Conservation (phyloP, 2,888 invertebrate genomes). For the Diabrotica balteata region DNA sequence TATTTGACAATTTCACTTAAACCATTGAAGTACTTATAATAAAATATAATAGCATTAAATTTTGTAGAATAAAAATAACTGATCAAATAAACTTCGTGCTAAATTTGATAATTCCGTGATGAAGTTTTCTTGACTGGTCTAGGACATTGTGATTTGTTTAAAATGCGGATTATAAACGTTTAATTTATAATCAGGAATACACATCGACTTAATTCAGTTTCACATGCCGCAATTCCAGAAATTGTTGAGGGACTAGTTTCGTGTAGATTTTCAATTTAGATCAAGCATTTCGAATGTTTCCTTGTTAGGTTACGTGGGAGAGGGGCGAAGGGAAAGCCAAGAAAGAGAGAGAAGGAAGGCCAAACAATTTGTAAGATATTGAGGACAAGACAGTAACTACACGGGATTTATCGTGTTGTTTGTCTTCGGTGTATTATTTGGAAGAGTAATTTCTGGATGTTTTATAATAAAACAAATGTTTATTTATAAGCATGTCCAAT, state of each 20-base stretch:
- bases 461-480: no score
- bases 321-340: neutral
- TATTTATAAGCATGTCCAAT: no score
- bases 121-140: neutral
- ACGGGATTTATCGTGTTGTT: slow-evolving; percentile 18
- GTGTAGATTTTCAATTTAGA: slow-evolving; percentile 37
- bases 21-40: no score
- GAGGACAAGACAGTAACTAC: slow-evolving; percentile 22
- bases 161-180: slow-evolving; percentile 26
- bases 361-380: slow-evolving; percentile 26
- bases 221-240: slow-evolving; percentile 35
- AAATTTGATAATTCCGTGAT: no score
- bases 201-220: slow-evolving; percentile 34
- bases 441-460: no score
- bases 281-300: slow-evolving; percentile 40
- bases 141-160: slow-evolving; percentile 25
- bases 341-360: slow-evolving; percentile 7
- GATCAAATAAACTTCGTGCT: no score
- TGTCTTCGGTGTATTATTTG: neutral
- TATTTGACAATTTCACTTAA: no score
- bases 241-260: slow-evolving; percentile 33
- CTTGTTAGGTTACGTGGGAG: slow-evolving; percentile 18
- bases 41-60: no score
- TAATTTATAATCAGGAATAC: slow-evolving; percentile 29
- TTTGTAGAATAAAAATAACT: no score